phyloP scores from a whole-genome alignment of 2,888 invertebrate genomes.

The Harpalus rufipes region DNA sequence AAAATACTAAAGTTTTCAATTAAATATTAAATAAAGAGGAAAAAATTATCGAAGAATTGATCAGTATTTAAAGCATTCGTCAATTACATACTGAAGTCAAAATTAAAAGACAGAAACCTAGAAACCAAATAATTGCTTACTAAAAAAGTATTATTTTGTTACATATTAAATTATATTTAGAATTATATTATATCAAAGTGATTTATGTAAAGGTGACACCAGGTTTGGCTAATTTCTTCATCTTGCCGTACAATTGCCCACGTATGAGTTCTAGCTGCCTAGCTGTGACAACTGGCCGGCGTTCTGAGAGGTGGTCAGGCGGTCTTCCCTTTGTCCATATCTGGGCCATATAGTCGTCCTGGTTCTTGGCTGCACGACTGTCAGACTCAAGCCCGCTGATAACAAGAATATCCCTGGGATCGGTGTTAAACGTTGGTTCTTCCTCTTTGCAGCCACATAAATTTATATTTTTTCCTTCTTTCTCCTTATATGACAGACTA shows the following conservation, averaged over 20 bases:
- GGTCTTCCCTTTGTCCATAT: constrained; percentile 52
- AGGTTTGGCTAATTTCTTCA: too few species aligned
- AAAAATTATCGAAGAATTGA: too few species aligned
- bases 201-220: too few species aligned
- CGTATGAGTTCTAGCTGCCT: constrained; percentile 50
- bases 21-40: too few species aligned
- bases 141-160: too few species aligned
- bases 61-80: too few species aligned
- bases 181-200: too few species aligned
- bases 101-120: too few species aligned
- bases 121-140: too few species aligned
- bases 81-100: too few species aligned
- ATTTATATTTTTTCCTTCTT: neutral
- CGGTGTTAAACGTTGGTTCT: neutral
- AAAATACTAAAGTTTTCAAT: too few species aligned
- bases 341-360: constrained; percentile 26
- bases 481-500: neutral
- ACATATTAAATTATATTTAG: too few species aligned
- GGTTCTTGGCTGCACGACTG: neutral
- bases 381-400: constrained; percentile 34
- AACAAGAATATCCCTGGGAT: constrained; percentile 33
- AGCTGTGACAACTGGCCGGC: constrained; percentile 34
- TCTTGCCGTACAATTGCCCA: constrained; percentile 44
- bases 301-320: constrained; percentile 1
- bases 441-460: neutral